Evolutionary conservation across 2,797 vertebrate species (phyloP).

Genomic region (Pitangus sulphuratus): DNA sequence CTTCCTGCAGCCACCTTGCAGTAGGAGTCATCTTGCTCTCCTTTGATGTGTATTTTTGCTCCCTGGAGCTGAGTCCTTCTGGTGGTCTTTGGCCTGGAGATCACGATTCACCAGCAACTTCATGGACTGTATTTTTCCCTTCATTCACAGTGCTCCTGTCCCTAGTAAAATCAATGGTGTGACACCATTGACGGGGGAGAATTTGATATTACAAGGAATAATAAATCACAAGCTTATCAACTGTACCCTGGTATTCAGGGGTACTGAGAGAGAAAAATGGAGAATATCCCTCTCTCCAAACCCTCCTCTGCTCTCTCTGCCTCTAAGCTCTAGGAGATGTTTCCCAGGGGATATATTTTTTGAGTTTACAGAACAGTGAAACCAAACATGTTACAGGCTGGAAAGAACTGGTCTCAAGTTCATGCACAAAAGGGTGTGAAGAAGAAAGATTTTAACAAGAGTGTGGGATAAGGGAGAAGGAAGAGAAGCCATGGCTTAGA

Average conservation of each 20-base stretch:
- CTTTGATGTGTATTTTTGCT: background rate
- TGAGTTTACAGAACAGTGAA: background rate
- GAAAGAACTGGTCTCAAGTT: background rate
- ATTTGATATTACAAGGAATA: conserved; percentile 1
- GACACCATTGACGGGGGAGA: background rate
- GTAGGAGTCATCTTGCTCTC: background rate
- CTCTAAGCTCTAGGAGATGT: background rate
- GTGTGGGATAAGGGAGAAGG: background rate
- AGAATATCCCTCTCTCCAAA: background rate
- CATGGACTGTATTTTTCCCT: background rate
- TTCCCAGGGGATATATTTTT: background rate
- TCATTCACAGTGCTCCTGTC: background rate
- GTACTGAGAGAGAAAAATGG: background rate
- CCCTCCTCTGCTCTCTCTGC: background rate
- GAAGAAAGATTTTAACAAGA: background rate
- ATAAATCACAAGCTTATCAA: background rate
- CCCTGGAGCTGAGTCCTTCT: background rate
- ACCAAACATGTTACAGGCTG: background rate
- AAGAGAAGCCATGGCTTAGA: background rate
- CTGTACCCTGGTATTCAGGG: background rate
- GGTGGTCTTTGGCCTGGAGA: background rate
- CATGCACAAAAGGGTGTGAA: background rate
- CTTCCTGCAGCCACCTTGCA: background rate
- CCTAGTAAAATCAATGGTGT: background rate
- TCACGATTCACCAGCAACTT: background rate